Percentiles rank a stretch among this genome's conserved stretches.
Conservation (phyloP, 2,797 vertebrate species). For the Paramormyrops hopkinsi region DNA sequence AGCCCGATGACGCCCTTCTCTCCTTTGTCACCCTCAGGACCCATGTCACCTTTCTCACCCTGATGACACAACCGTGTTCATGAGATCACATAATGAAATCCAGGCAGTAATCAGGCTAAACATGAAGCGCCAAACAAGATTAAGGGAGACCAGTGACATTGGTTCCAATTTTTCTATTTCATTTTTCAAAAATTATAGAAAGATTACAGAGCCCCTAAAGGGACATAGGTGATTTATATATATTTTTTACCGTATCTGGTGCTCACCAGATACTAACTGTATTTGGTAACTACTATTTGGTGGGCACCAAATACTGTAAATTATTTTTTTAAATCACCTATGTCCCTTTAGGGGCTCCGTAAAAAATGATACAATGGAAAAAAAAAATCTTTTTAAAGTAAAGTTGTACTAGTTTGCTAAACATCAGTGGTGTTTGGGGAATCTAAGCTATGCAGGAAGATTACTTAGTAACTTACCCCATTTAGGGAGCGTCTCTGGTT, state of each 20-base stretch:
- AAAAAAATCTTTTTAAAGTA: not conserved
- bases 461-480: not conserved
- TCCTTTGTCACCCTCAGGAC: constrained; percentile 80
- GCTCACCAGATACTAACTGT: too few relatives aligned
- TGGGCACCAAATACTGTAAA: too few relatives aligned
- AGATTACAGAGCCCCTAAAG: not conserved
- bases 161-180: not conserved
- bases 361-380: not conserved
- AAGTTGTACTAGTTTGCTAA: not conserved
- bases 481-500: not conserved
- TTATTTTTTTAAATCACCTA: too few relatives aligned
- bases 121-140: not conserved
- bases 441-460: not conserved
- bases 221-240: too few relatives aligned
- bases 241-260: too few relatives aligned
- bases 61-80: constrained; percentile 41
- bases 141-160: not conserved
- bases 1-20: constrained; percentile 81
- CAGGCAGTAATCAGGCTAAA: not conserved
- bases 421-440: not conserved
- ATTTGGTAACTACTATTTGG: too few relatives aligned
- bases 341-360: too few relatives aligned
- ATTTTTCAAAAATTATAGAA: not conserved
- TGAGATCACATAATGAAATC: not conserved
- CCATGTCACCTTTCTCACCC: constrained; percentile 91